Evolutionary conservation across 2,113 vertebrate genomes (phyloP), one percentile per base, ranked within the genome.

Genomic region (Thamnophis sirtalis): DNA sequence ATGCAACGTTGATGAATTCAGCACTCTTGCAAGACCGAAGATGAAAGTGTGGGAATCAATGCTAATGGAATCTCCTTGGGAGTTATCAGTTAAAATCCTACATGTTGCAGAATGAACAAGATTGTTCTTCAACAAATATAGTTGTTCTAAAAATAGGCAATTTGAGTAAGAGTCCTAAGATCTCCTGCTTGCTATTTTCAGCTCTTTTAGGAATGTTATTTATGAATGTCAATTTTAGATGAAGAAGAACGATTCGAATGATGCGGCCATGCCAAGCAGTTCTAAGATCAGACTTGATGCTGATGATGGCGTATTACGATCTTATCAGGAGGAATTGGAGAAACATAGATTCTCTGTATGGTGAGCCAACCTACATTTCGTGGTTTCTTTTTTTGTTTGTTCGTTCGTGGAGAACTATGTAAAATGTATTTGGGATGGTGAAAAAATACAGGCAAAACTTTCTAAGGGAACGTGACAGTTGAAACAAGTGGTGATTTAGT

Each of bases 311-410:
- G 50, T 38, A 80, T 86, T 88, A 80, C 86, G 89, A 28, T 95
- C 93, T 85, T 96, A 96, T 86, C 63, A 96, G 88, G 97, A 98
- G 48, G 97, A 98, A 43, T 90, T 98, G 48, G 97, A 97, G 51
- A 95, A 96, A 91, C 94, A 98, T 1, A 95, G 53, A 11, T 96
- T 96, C 95, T 98, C 98, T 93, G 97, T 98, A 19, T 94, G 95
- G 97, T 98, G 63, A 96, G 97, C 92, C 50, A 87, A n/a, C 21
- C 90, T 54, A 86, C 7, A 88, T 53, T 0, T 33, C 13, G 0
- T 0, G 56, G 93, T 80, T 5, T 55, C 21, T 88, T 43, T 28
- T 15, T 15, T 68, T 92, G 85, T 68, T 92, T 80, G 33, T 56
- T 91, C 68, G 53, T 28, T 89, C 50, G 11, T 91, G 55, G n/a